Conservation (phyloP, 2,113 vertebrate species). For the Trichechus manatus region DNA sequence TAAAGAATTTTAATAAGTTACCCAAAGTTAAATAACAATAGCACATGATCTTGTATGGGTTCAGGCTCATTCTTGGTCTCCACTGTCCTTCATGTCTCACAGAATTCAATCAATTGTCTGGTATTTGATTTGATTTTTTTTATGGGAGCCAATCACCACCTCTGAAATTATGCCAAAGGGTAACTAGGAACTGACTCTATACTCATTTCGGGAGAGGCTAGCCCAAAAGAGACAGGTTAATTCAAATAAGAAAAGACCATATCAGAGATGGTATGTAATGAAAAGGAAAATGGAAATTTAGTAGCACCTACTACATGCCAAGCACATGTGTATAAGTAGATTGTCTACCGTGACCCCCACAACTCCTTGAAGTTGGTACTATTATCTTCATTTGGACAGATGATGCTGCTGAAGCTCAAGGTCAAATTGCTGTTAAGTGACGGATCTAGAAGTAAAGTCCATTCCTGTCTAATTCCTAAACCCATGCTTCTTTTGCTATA, state of each 20-base stretch:
- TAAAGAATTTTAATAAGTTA: slow-evolving; percentile 78
- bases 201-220: not conserved
- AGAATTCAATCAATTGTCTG: slow-evolving; percentile 81
- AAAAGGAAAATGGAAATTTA: slow-evolving; percentile 20
- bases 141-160: slow-evolving; percentile 54
- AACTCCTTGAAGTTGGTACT: not conserved
- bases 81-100: slow-evolving; percentile 78
- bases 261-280: not conserved
- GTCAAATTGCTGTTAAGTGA: not conserved
- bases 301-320: not conserved
- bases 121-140: slow-evolving; percentile 67
- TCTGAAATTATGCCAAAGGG: slow-evolving; percentile 82
- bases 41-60: slow-evolving; percentile 77
- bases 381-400: not conserved
- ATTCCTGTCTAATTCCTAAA: not conserved
- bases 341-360: not conserved
- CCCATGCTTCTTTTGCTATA: not conserved
- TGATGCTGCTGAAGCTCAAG: not conserved
- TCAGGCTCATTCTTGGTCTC: slow-evolving; percentile 78
- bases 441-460: not conserved
- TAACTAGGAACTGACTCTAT: slow-evolving; percentile 50
- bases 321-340: not conserved
- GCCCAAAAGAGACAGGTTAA: not conserved
- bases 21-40: slow-evolving; percentile 80
- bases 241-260: not conserved